These are phyloP conservation scores for Pluvianellus socialis DNA, from an alignment of 2,113 vertebrate genomes.

Conservation along the genomic window DNA sequence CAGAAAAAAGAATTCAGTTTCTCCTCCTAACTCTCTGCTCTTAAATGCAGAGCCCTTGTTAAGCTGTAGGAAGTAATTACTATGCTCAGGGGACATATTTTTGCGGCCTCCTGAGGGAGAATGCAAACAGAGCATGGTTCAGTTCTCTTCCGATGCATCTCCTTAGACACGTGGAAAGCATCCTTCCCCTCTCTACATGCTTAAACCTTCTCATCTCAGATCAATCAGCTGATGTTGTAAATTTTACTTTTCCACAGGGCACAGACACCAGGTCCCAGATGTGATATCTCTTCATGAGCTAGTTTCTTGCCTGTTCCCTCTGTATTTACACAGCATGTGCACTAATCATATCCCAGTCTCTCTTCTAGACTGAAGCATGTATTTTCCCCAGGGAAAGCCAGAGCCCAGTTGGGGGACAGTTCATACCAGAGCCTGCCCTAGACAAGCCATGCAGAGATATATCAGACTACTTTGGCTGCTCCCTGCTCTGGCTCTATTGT, in stretches of 20 bases:
- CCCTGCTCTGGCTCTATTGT: neutral
- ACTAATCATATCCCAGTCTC: neutral
- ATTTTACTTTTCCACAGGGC: neutral
- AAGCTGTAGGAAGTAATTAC: neutral
- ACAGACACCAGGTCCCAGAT: neutral
- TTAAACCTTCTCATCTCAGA: neutral
- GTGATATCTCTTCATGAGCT: neutral
- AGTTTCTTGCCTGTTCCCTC: neutral
- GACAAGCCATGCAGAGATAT: neutral
- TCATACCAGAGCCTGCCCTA: neutral
- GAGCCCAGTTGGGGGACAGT: neutral
- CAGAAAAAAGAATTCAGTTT: neutral
- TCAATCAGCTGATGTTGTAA: neutral
- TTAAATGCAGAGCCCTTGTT: neutral
- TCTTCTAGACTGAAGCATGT: neutral
- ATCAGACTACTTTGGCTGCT: neutral
- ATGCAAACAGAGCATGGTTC: neutral
- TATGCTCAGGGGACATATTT: neutral
- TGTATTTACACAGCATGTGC: fast-evolving
- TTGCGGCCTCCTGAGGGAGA: neutral
- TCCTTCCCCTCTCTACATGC: neutral
- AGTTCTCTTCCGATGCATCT: neutral
- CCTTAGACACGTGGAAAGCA: neutral
- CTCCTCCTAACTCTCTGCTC: neutral
- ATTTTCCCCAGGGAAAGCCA: neutral